These are phyloP conservation scores for Grapholita molesta DNA, from an alignment of 1,140 invertebrate genomes.

Conservation along the genomic window DNA sequence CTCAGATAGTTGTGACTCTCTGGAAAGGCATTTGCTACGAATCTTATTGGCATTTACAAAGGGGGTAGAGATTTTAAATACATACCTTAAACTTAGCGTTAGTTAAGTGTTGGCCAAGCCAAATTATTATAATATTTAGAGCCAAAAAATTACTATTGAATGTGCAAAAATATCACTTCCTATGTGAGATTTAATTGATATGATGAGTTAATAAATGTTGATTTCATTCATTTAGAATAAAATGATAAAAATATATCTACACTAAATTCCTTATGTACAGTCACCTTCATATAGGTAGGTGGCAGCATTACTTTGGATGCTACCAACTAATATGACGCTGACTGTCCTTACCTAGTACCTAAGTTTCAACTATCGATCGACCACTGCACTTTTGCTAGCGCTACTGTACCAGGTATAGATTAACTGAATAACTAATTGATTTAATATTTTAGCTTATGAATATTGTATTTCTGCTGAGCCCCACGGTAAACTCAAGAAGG, in stretches of 20 bases:
- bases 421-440: neutral
- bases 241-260: neutral
- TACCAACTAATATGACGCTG: too few relatives aligned
- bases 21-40: slow-evolving; percentile 1
- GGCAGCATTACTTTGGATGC: too few relatives aligned
- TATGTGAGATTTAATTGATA: neutral
- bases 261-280: too few relatives aligned
- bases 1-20: neutral
- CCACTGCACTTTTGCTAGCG: neutral
- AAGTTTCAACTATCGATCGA: too few relatives aligned
- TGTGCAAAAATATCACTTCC: neutral
- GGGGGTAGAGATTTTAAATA: neutral
- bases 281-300: too few relatives aligned
- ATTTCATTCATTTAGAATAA: neutral
- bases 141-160: neutral
- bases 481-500: too few relatives aligned
- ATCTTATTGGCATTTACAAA: neutral
- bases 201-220: neutral
- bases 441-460: neutral
- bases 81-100: neutral
- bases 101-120: slow-evolving; percentile 10
- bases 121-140: slow-evolving; percentile 14
- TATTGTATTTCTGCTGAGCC: neutral
- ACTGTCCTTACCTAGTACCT: too few relatives aligned
- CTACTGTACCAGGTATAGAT: neutral